phyloP scores from a whole-genome alignment of 2,113 vertebrate species.

The Sphaerodactylus townsendi region DNA sequence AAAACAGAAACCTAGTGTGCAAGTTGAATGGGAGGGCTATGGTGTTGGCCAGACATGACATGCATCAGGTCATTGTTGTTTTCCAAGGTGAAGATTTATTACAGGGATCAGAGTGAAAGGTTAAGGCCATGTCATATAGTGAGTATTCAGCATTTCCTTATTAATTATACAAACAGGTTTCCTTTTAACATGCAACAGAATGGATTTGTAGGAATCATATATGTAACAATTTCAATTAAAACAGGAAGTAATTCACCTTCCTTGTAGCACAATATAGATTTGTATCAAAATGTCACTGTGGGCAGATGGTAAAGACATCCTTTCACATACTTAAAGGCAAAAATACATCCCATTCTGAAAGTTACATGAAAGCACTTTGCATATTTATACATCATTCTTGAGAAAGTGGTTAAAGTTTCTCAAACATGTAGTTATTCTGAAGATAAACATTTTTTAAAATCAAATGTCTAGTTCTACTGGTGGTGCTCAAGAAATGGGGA shows the following conservation, averaged over 20 bases:
- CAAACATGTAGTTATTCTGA: not conserved
- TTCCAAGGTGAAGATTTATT: slow-evolving; percentile 37
- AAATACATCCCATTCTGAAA: not conserved
- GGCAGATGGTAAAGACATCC: slow-evolving; percentile 23
- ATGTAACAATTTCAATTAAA: slow-evolving; percentile 44
- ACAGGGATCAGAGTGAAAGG: slow-evolving; percentile 3
- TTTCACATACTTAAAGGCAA: not conserved
- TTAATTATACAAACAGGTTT: slow-evolving; percentile 43
- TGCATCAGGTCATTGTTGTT: not conserved
- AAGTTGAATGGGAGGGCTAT: not conserved
- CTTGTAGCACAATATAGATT: slow-evolving; percentile 38
- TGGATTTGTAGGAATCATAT: not conserved
- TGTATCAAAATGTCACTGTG: slow-evolving; percentile 43
- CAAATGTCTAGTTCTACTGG: not conserved
- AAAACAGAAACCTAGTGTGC: not conserved
- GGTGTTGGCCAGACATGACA: not conserved
- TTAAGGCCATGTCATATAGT: not conserved
- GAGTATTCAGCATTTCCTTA: slow-evolving; percentile 54
- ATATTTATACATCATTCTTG: not conserved
- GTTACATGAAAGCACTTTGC: not conserved
- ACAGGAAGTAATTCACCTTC: slow-evolving; percentile 56
- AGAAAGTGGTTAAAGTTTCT: not conserved
- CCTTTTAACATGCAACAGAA: slow-evolving; percentile 39
- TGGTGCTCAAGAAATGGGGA: not conserved
- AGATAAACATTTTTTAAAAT: not conserved